Base-by-base conservation (phyloP, 2,113 vertebrate genomes). In the Scatophagus argus region DNA sequence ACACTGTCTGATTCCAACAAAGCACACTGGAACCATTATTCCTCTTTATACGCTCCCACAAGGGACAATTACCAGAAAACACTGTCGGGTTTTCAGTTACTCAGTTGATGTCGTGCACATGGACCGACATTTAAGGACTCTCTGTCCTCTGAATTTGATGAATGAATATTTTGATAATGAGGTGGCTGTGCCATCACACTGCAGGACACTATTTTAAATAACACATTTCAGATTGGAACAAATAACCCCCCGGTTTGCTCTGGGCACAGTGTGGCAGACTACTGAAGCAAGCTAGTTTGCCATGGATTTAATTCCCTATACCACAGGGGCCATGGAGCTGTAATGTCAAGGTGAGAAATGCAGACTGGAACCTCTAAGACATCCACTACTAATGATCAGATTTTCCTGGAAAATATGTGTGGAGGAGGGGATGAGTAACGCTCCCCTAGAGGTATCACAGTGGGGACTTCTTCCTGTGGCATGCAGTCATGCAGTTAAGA, bases 261-360 rank as follows among this genome's bases (percentile, higher is more conserved):
- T 9, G 65, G 55, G 59, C 70, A 54, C 39, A 46, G 51, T 60
- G 60, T 29, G 31, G n/a, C 51, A 55, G 39, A 75, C 16, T 17
- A 64, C 59, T 71, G 60, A 14, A 56, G 73, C 23, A 21, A 76
- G 47, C 43, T 55, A 21, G 39, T 81, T 83, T 82, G 69, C 66
- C 66, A 82, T 73, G 54, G 71, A 90, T 85, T 65, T 46, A 59
- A 81, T 85, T 36, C 23, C 16, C 10, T 25, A n/a, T n/a, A 52
- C 46, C 59, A 39, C 17, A 38, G 68, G 70, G 27, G 55, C 79
- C 58, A 41, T 13, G 65, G 69, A 81, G 81, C 56, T 58, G 31
- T 75, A 51, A 88, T 77, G 85, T 90, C 83, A 85, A 89, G 87
- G 87, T 88, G 78, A 90, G 74, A 62, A 78, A 87, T 83, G 67